Base-by-base conservation (phyloP, 2,113 vertebrate genomes). In the Grantiella picta region DNA sequence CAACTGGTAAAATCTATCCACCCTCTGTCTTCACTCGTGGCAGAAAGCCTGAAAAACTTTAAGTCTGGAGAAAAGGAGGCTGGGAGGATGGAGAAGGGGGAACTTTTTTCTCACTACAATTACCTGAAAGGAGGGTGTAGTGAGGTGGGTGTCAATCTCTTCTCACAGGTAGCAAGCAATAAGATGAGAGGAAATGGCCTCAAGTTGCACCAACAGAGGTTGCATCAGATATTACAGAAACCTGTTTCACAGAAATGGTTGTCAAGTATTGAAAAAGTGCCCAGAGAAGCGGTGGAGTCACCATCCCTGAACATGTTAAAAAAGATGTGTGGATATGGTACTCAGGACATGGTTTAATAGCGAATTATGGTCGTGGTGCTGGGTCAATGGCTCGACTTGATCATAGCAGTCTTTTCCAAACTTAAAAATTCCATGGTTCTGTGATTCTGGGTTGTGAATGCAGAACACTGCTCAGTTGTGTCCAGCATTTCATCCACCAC, bases 331-430 rank as follows among this genome's bases (percentile, higher is more conserved):
- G 18, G 18, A 22, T 33, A 20, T 23, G 22, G 6, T 22, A 57
- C 8, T 68, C 33, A 44, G 9, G 12, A 38, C 7, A 12, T 8
- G 2, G 22, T 28, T 73, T 59, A 52, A 15, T 44, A 11, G 9
- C 13, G 36, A 38, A 36, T 19, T 19, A 10, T 13, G 18, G 15
- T 52, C 0, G 0, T 50, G 35, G 42, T 44, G 7, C 6, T 60
- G 20, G 22, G 12, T 24, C 0, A 0, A 21, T 28, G 16, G 7
- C 5, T 59, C 19, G 16, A n/a, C 45, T 59, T 52, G 15, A n/a
- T 52, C 23, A 45, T n/a, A 38, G 20, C 25, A 2, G 9, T 16
- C 38, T 60, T 52, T 45, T 61, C 9, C 22, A 52, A 52, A 22
- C 8, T 16, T n/a, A 28, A 20, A 4, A 28, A 11, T 45, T 52